These are phyloP conservation scores for Natrix natrix DNA, from an alignment of 2,797 vertebrate species.

Conservation along the genomic window DNA sequence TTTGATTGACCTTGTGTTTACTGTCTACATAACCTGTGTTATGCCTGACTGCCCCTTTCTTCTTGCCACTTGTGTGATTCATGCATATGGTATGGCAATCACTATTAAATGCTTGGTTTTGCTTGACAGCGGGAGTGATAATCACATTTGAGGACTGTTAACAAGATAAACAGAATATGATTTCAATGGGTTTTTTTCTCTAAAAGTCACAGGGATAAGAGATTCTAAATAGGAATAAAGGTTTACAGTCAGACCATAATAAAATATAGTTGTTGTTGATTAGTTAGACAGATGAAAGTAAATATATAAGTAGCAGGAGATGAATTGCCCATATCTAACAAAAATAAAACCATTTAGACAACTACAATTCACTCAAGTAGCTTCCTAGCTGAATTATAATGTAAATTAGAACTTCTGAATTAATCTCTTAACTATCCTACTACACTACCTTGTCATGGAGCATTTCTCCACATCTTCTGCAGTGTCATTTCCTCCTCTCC, in stretches of 20 bases:
- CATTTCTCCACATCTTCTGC: background rate
- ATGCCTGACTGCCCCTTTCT: too few relatives aligned
- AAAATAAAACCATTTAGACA: background rate
- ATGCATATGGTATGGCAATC: too few relatives aligned
- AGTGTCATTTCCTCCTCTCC: background rate
- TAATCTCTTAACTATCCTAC: background rate
- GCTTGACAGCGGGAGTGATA: too few relatives aligned
- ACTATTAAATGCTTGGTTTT: too few relatives aligned
- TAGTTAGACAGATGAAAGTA: background rate
- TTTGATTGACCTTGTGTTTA: too few relatives aligned
- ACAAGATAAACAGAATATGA: background rate
- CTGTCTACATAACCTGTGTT: too few relatives aligned
- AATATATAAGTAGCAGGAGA: background rate
- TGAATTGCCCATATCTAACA: background rate
- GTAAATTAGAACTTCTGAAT: background rate
- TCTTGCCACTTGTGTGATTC: too few relatives aligned
- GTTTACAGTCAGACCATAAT: background rate
- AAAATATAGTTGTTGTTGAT: background rate
- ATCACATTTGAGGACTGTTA: background rate
- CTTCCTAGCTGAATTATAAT: background rate
- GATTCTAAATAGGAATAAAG: background rate
- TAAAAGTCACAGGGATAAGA: background rate
- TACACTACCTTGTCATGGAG: background rate
- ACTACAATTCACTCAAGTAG: background rate
- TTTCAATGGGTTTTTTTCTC: background rate